Percentiles rank a stretch among this genome's conserved stretches.
Conservation (phyloP, 2,113 vertebrate genomes). For the Urocynchramus pylzowi region DNA sequence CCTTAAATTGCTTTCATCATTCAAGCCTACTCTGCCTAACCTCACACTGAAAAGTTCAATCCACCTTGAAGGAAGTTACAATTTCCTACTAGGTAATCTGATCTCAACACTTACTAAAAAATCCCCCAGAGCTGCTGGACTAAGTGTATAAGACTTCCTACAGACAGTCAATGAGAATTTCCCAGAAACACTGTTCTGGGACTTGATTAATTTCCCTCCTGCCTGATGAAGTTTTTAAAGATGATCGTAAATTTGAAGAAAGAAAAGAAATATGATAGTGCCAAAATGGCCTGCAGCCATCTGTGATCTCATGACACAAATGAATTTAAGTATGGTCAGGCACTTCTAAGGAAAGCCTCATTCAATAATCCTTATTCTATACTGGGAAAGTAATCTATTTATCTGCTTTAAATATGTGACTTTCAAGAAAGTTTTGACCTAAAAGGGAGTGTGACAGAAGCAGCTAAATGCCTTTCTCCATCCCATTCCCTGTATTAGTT, state of each 20-base stretch:
- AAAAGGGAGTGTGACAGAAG: not conserved
- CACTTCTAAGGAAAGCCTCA: not conserved
- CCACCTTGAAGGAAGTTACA: not conserved
- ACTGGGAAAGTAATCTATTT: not conserved
- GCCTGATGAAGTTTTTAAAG: not conserved
- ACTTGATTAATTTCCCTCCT: not conserved
- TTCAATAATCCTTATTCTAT: not conserved
- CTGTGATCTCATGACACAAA: not conserved
- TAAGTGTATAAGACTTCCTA: not conserved
- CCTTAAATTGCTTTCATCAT: not conserved
- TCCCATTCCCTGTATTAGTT: not conserved
- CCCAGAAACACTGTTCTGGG: not conserved
- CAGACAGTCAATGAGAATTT: not conserved
- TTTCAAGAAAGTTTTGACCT: not conserved
- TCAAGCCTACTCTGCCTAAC: not conserved
- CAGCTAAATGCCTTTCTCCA: not conserved
- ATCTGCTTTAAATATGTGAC: not conserved
- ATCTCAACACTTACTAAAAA: not conserved
- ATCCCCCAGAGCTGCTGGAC: not conserved
- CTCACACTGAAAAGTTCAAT: not conserved
- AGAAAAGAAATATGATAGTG: not conserved
- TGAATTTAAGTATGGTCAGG: not conserved
- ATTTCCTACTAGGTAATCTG: not conserved
- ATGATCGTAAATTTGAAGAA: not conserved
- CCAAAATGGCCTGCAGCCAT: not conserved